Conservation (phyloP, 2,113 vertebrate species). For the Nettapus auritus region DNA sequence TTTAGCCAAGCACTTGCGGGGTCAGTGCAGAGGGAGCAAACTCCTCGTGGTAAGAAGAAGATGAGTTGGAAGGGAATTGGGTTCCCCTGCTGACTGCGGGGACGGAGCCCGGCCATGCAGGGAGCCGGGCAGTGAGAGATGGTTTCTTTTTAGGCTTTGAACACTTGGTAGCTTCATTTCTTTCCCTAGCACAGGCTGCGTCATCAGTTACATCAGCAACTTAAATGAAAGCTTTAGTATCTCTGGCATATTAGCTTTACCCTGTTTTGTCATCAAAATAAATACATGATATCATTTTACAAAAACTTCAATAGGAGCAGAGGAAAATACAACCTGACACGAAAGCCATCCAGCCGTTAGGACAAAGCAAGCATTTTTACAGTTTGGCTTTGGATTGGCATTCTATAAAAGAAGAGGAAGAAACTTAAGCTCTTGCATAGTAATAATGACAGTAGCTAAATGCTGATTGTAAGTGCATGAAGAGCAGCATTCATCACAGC, state of each 20-base stretch:
- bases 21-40: not conserved
- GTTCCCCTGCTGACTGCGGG: not conserved
- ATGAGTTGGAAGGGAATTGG: not conserved
- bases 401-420: not conserved
- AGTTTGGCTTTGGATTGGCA: not conserved
- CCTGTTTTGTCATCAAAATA: not conserved
- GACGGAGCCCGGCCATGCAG: too few relatives aligned
- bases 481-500: not conserved
- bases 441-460: not conserved
- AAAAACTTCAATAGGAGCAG: not conserved
- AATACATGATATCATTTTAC: not conserved
- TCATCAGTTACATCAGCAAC: not conserved
- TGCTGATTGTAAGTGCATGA: not conserved
- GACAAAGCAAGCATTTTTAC: not conserved
- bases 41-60: not conserved
- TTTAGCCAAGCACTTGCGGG: not conserved
- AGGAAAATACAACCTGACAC: not conserved
- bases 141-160: not conserved
- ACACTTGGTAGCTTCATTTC: not conserved
- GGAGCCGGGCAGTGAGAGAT: not conserved
- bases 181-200: not conserved
- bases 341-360: not conserved
- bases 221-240: not conserved
- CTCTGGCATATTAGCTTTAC: not conserved
- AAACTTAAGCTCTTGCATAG: not conserved